A percentile compares a stretch with the other conserved stretches of the same genome.
Evolutionary conservation across 2,113 vertebrate species (phyloP).

Genomic region (Ornithorhynchus anatinus): DNA sequence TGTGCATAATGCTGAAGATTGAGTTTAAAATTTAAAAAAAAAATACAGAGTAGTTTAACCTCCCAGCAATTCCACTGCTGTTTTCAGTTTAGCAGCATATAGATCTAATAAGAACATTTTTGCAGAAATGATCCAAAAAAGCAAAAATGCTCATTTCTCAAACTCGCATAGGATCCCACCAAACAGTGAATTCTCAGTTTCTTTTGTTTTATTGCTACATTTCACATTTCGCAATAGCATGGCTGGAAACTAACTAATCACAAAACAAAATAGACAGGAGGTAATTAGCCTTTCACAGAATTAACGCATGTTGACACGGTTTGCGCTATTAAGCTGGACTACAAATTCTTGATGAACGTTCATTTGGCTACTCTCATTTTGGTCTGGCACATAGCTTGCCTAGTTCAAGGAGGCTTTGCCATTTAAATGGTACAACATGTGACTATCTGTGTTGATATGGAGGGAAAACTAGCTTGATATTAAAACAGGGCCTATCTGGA

Average conservation of each 20-base stretch:
- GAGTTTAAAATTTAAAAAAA: constrained; percentile 30
- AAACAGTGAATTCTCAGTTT: background rate
- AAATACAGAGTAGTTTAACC: background rate
- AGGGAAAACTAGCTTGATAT: too few relatives aligned
- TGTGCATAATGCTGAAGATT: constrained; percentile 21
- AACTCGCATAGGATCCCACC: background rate
- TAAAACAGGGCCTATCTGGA: too few relatives aligned
- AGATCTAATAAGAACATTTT: constrained; percentile 14
- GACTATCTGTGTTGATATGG: background rate
- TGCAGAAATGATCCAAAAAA: constrained; percentile 1
- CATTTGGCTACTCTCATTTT: background rate
- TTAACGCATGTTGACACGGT: background rate
- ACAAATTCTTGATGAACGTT: background rate
- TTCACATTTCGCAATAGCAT: constrained; percentile 6
- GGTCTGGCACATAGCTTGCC: background rate
- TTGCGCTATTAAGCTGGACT: background rate
- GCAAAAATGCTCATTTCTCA: constrained; percentile 6
- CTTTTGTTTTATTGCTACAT: background rate
- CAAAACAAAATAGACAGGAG: background rate
- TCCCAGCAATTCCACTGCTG: constrained; percentile 24
- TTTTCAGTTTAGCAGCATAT: constrained; percentile 39
- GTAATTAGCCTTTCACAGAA: background rate
- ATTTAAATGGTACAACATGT: constrained; percentile 10
- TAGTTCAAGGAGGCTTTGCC: background rate
- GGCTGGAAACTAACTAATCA: background rate